Evolutionary conservation across 2,888 invertebrate species (phyloP).

Genomic region (Tenthredo scrophulariae): DNA sequence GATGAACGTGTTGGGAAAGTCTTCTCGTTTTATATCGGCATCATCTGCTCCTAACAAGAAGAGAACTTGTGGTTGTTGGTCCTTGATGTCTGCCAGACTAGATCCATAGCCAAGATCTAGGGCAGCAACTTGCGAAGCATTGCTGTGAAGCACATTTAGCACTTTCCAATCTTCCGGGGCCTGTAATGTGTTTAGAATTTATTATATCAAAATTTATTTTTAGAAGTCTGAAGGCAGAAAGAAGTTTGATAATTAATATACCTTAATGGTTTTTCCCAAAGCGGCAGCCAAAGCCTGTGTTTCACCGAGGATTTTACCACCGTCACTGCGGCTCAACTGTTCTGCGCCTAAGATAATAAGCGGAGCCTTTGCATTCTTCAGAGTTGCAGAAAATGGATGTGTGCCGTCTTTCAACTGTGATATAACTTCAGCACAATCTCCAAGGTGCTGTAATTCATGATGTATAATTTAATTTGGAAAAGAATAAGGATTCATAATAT

Average conservation of each 20-base stretch:
- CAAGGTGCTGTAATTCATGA: slow-evolving; percentile 85
- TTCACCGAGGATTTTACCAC: slow-evolving; percentile 87
- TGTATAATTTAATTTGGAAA: slow-evolving; percentile 16
- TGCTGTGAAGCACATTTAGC: slow-evolving; percentile 96
- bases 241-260: slow-evolving; percentile 63
- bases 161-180: slow-evolving; percentile 85
- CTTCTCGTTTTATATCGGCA: slow-evolving; percentile 86
- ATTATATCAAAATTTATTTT: slow-evolving; percentile 3
- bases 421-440: slow-evolving; percentile 88
- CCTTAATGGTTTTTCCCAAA: slow-evolving; percentile 81
- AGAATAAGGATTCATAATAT: background rate
- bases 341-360: slow-evolving; percentile 95
- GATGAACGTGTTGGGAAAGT: slow-evolving; percentile 90
- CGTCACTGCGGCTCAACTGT: slow-evolving; percentile 88
- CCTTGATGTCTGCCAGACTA: slow-evolving; percentile 82
- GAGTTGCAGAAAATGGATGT: slow-evolving; percentile 85
- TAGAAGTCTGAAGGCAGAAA: slow-evolving; percentile 56
- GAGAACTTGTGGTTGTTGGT: slow-evolving; percentile 87
- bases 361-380: slow-evolving; percentile 91
- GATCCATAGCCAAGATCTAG: slow-evolving; percentile 96
- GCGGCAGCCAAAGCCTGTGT: slow-evolving; percentile 86
- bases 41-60: slow-evolving; percentile 97
- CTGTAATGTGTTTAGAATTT: slow-evolving; percentile 62
- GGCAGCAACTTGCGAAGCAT: slow-evolving; percentile 96
- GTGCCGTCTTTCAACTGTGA: slow-evolving; percentile 86